phyloP scores from a whole-genome alignment of 2,113 vertebrate species.

The Mesoclemmys tuberculata region DNA sequence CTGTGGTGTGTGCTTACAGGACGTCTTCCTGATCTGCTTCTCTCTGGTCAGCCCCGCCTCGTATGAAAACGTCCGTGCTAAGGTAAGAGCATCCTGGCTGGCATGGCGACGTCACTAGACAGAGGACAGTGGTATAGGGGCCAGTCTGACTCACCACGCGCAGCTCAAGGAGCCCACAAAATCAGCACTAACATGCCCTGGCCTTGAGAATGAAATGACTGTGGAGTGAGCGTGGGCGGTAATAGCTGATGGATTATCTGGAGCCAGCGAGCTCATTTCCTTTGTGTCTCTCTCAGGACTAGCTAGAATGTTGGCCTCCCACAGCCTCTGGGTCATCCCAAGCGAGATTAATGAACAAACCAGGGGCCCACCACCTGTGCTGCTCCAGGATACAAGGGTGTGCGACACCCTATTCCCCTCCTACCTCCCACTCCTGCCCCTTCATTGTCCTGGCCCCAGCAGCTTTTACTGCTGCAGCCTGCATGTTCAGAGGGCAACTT shows the following conservation, averaged over 20 bases:
- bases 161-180: background rate
- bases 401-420: background rate
- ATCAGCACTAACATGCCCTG: background rate
- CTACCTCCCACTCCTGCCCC: background rate
- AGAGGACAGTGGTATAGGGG: background rate
- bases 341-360: background rate
- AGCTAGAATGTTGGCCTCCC: background rate
- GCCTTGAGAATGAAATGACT: background rate
- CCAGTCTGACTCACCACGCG: background rate
- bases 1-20: conserved; percentile 68
- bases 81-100: conserved; percentile 73
- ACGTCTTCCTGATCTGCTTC: conserved; percentile 88
- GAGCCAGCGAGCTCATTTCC: background rate
- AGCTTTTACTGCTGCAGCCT: background rate
- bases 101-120: too few species aligned
- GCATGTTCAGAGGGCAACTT: background rate
- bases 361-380: background rate
- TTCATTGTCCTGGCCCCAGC: background rate
- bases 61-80: conserved; percentile 85
- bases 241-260: background rate
- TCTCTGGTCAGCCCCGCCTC: conserved; percentile 87
- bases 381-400: background rate
- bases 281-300: conserved; percentile 3
- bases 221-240: background rate
- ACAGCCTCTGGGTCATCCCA: background rate